Evolutionary conservation across 2,113 vertebrate genomes (phyloP), one percentile per base, ranked within the genome.

Genomic region (Arvicanthis niloticus): DNA sequence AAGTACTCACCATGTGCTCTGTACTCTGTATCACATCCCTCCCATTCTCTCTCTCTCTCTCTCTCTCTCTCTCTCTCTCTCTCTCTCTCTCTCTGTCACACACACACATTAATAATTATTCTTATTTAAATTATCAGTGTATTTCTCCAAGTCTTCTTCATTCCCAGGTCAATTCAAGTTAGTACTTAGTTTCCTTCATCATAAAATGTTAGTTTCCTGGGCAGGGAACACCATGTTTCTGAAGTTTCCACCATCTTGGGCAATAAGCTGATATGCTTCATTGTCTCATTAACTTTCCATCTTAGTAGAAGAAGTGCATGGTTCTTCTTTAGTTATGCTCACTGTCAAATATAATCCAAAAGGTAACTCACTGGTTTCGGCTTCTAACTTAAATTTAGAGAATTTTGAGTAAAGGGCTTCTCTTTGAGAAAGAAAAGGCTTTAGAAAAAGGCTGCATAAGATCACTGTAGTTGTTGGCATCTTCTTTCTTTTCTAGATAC

Each of bases 221-320:
- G 22, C 48, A 75, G 31, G 34, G 75, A 94, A 91, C 7, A 3
- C 7, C 45, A 45, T 21, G 45, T 77, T 82, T 81, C 78, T 78
- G 40, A 51, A 70, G 11, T 94, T 88, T 75, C 70, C 16, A 88
- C 45, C 16, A 91, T 82, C 13, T 90, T 24, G 42, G 22, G 75
- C 5, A 92, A 89, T 29, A 91, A 90, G 45, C 1, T 42, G 17
- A 58, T 19, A 51, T 91, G 4, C 84, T 15, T 82, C 75, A 56
- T 73, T 88, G 15, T n/a, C 31, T 93, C 58, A 58, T 80, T 65
- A 85, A 65, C 22, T 95, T 95, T 96, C 90, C 40, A 92, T 88
- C 24, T 70, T 77, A 90, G 6, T 85, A 31, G 24, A 85, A 94
- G 7, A 94, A 88, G 93, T 93, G 19, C 13, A 62, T 91, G 51